Base-by-base conservation (phyloP, 2,113 vertebrate genomes). In the Toxotes chatareus region DNA sequence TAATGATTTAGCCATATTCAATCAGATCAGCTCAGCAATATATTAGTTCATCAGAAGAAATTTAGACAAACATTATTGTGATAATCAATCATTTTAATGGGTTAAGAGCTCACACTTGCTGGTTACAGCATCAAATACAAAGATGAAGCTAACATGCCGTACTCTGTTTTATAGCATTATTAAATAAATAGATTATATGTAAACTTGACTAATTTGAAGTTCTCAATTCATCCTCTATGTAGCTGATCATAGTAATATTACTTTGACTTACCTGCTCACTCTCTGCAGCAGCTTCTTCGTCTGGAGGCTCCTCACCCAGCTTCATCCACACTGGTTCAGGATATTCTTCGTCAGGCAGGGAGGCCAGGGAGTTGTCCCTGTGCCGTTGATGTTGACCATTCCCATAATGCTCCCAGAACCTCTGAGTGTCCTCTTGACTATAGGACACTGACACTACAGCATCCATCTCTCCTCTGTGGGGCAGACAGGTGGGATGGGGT, bases 371-470 rank as follows among this genome's bases (percentile, higher is more conserved):
- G 62, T 89, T 75, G 4, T 91, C 87, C 0, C 79, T 83, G 36
- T 78, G 65, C 8, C 32, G 67, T 36, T 13, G 68, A 0, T 49
- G 81, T 16, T 55, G 85, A 66, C 83, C 89, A 19, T 79, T 62
- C 1, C 63, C 73, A 1, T 86, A 62, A 51, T 71, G 77, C 17
- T 87, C 84, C 93, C 94, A 94, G 79, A 90, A 94, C 73, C 71
- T 90, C 10, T 80, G 80, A 34, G 89, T 89, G 1, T 93, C 91
- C 23, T 94, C 91, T 0, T 85, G 62, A 13, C 75, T 90, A 86
- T 95, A 94, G 36, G 27, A 90, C 3, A 94, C 90, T 0, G 94
- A 93, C 40, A 95, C 90, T 1, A 95, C 94, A 0, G 94, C 93
- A 0, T 95, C 93, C 64, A 93, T 77, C 7, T 90, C 90, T 13